These are phyloP conservation scores for Zygothrica quintamaculata DNA, from an alignment of 2,888 invertebrate genomes.

Conservation along the genomic window DNA sequence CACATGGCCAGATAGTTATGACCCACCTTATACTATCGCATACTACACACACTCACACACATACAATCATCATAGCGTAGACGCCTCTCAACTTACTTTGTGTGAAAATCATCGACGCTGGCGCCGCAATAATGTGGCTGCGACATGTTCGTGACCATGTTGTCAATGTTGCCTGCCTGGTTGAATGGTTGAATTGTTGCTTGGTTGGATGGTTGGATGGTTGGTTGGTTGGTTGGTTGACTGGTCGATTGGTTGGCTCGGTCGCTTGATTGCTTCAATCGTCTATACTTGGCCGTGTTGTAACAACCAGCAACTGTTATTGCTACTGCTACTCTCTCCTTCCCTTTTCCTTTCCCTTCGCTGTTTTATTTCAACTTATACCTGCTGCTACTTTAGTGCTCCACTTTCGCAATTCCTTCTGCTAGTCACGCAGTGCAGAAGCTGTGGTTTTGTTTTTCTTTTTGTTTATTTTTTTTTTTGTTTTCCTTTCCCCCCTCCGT, in stretches of 20 bases:
- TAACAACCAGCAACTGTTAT: background rate
- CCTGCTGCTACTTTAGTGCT: too few species aligned
- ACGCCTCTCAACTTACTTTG: conserved; percentile 77
- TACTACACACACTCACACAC: background rate
- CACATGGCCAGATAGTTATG: background rate
- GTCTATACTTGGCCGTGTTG: too few species aligned
- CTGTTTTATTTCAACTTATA: too few species aligned
- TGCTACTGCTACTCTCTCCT: conserved; percentile 9
- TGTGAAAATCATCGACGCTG: conserved; percentile 83
- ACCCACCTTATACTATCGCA: background rate
- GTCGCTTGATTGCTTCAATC: conserved; percentile 2
- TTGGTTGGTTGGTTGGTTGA: conserved; percentile 30
- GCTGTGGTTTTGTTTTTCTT: conserved; percentile 24
- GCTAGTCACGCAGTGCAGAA: conserved; percentile 1
- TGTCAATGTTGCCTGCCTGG: conserved; percentile 54
- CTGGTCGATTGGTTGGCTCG: conserved; percentile 28
- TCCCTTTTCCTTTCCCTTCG: background rate
- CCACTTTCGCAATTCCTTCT: background rate
- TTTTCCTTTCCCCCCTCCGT: too few species aligned
- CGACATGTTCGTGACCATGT: conserved; percentile 82
- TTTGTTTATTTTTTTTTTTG: too few species aligned
- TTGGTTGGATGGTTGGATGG: conserved; percentile 9
- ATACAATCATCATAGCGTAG: background rate
- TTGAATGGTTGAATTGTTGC: conserved; percentile 31
- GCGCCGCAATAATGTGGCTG: conserved; percentile 83